Evolutionary conservation across 2,113 vertebrate genomes (phyloP).

Genomic region (Carlito syrichta): DNA sequence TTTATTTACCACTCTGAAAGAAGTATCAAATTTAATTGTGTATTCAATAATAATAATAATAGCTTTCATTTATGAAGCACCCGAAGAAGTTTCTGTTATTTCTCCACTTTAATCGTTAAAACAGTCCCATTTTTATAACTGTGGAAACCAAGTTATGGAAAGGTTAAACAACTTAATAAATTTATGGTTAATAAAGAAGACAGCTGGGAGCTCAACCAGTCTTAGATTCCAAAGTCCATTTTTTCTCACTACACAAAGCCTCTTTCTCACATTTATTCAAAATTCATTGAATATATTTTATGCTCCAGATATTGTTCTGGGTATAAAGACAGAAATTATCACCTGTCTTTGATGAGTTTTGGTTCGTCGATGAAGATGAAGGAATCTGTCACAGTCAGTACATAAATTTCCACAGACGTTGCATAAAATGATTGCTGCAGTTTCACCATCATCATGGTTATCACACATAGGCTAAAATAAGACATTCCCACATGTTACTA

Average conservation of each 20-base stretch:
- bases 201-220: background rate
- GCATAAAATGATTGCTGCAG: constrained; percentile 97
- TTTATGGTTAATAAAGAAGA: background rate
- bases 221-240: background rate
- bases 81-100: background rate
- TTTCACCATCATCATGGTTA: constrained; percentile 99
- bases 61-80: constrained; percentile 2
- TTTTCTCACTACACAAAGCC: background rate
- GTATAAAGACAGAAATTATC: background rate
- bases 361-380: constrained; percentile 97
- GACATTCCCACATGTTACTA: background rate
- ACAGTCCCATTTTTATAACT: background rate
- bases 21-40: background rate
- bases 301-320: background rate
- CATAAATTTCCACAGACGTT: constrained; percentile 97
- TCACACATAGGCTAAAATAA: constrained; percentile 95
- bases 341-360: constrained; percentile 99
- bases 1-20: background rate
- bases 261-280: background rate
- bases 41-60: background rate
- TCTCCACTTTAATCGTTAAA: background rate
- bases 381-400: constrained; percentile 97
- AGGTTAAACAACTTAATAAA: background rate
- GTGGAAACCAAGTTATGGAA: background rate
- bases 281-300: background rate